Evolutionary conservation across 2,113 vertebrate species (phyloP).

Genomic region (Prunella fulvescens): DNA sequence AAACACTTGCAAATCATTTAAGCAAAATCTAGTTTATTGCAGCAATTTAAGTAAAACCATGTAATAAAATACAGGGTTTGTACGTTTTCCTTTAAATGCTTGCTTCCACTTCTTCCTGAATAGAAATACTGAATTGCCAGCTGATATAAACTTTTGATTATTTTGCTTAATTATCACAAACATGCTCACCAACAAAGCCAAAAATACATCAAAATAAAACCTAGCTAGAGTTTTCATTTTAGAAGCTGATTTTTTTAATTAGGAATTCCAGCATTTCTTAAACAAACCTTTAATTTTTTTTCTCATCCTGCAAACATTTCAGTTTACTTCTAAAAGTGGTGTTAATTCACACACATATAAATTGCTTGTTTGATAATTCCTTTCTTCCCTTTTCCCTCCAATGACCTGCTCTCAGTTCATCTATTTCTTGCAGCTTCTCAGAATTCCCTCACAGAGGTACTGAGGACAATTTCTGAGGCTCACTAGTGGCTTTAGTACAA

Average conservation of each 20-base stretch:
- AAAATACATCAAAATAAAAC: not conserved
- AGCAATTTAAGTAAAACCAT: not conserved
- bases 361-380: not conserved
- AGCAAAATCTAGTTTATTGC: slow-evolving; percentile 36
- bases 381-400: not conserved
- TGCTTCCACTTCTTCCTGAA: not conserved
- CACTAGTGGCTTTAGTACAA: slow-evolving; percentile 40
- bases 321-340: not conserved
- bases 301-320: slow-evolving; percentile 6
- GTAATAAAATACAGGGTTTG: slow-evolving; percentile 9
- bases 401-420: not conserved
- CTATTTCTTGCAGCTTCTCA: slow-evolving; percentile 40
- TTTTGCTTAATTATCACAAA: not conserved
- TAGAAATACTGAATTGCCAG: slow-evolving; percentile 6
- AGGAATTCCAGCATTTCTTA: not conserved
- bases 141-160: not conserved
- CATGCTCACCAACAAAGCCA: not conserved
- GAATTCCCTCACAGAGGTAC: slow-evolving; percentile 6
- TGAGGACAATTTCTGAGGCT: slow-evolving; percentile 51
- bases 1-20: slow-evolving; percentile 44
- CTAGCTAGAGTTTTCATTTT: not conserved
- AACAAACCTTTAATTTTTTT: not conserved
- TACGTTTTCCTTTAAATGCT: slow-evolving; percentile 15
- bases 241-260: not conserved
- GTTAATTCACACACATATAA: slow-evolving; percentile 6